Conservation (phyloP, 2,113 vertebrate species). For the Octodon degus region DNA sequence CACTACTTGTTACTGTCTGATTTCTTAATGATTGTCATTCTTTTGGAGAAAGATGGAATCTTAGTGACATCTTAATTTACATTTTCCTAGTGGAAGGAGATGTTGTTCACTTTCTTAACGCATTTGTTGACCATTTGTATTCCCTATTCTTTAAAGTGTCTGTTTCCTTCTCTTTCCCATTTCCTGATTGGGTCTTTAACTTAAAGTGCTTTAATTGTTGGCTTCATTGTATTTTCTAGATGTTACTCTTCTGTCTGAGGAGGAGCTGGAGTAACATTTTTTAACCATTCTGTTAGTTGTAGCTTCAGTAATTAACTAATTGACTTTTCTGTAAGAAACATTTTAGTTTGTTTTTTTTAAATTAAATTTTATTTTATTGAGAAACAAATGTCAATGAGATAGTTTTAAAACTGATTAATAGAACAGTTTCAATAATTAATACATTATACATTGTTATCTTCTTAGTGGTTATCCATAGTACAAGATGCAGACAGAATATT, state of each 20-base stretch:
- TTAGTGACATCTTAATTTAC: neutral
- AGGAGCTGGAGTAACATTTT: neutral
- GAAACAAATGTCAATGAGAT: no score
- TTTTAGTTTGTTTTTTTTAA: no score
- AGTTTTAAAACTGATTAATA: no score
- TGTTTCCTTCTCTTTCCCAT: neutral
- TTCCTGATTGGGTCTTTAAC: neutral
- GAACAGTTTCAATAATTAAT: no score
- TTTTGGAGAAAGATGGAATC: neutral
- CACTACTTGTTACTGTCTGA: no score
- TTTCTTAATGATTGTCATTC: neutral
- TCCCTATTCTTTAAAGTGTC: neutral
- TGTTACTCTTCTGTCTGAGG: neutral
- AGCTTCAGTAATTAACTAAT: neutral
- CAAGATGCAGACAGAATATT: no score
- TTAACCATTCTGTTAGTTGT: neutral
- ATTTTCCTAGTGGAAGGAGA: neutral
- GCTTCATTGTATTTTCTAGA: neutral
- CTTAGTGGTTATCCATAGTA: no score
- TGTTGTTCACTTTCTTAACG: neutral
- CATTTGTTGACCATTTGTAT: neutral
- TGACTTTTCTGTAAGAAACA: neutral
- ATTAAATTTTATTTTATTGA: no score
- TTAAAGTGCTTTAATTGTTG: neutral
- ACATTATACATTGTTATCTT: no score